These are phyloP conservation scores for Anguilla marmorata DNA, from an alignment of 2,797 vertebrate genomes.

Conservation along the genomic window DNA sequence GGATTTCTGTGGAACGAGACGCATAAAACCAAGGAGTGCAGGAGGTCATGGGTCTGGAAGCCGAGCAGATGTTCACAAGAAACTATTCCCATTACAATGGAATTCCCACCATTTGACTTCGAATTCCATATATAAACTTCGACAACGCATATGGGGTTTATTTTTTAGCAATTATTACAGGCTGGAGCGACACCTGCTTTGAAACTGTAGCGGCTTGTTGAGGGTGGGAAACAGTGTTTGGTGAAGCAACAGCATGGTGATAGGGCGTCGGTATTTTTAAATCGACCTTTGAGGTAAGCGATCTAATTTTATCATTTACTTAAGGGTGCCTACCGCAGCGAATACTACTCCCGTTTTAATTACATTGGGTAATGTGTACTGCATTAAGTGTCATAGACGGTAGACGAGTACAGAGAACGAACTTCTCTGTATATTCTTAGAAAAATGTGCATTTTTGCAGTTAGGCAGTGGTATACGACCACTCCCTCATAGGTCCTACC, in stretches of 20 bases:
- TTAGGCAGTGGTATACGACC: not conserved
- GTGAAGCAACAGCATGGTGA: not conserved
- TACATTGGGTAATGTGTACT: not conserved
- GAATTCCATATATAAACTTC: not conserved
- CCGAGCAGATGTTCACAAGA: not conserved
- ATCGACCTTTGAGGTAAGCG: conserved; percentile 22
- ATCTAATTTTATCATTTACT: not conserved
- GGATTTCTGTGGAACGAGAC: not conserved
- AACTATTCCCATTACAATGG: not conserved
- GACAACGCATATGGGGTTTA: not conserved
- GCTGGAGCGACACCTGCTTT: not conserved
- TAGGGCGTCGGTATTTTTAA: not conserved
- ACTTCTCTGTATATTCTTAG: not conserved
- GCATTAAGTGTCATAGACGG: not conserved
- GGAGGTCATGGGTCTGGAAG: not conserved
- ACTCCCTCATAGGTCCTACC: not conserved
- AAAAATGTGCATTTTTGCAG: not conserved
- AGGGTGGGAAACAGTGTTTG: not conserved
- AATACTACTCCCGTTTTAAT: not conserved
- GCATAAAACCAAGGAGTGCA: not conserved
- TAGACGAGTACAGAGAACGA: not conserved
- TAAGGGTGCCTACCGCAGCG: not conserved
- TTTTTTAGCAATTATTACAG: too few species aligned
- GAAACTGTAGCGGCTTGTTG: not conserved
- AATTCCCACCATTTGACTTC: not conserved